Conservation (phyloP, 2,888 invertebrate genomes). For the Cenopis cana region DNA sequence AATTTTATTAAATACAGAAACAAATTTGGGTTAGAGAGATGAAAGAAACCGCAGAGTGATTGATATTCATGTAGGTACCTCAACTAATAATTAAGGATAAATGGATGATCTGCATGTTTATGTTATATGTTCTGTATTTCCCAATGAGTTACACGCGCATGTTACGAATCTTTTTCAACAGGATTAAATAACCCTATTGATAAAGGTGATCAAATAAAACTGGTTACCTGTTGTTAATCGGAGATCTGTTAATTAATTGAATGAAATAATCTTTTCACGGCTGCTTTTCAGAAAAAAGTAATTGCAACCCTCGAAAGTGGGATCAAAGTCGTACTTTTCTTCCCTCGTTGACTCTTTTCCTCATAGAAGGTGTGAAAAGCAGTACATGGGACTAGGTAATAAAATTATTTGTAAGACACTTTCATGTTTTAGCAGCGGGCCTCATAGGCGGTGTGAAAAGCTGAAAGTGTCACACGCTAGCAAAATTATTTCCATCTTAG, state of each 20-base stretch:
- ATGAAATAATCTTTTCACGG: too few species aligned
- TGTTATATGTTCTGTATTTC: constrained; percentile 1
- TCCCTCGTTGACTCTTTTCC: too few species aligned
- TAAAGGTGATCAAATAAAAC: neutral
- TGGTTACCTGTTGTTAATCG: neutral
- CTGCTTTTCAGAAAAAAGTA: too few species aligned
- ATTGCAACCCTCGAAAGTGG: too few species aligned
- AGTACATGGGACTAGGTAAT: too few species aligned
- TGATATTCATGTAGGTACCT: neutral
- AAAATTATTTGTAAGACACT: too few species aligned
- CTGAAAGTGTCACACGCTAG: too few species aligned
- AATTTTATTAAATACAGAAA: neutral
- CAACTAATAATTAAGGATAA: neutral
- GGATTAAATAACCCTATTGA: neutral
- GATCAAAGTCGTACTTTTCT: too few species aligned
- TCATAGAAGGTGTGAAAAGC: too few species aligned
- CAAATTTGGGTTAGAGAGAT: neutral
- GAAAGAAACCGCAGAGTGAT: neutral
- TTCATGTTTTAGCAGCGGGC: too few species aligned
- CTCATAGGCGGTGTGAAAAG: too few species aligned
- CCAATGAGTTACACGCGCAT: neutral
- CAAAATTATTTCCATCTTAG: too few species aligned
- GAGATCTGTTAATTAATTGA: neutral
- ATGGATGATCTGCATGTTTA: neutral
- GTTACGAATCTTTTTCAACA: neutral